Base-by-base conservation (phyloP, 2,113 vertebrate species). In the Pholis gunnellus region DNA sequence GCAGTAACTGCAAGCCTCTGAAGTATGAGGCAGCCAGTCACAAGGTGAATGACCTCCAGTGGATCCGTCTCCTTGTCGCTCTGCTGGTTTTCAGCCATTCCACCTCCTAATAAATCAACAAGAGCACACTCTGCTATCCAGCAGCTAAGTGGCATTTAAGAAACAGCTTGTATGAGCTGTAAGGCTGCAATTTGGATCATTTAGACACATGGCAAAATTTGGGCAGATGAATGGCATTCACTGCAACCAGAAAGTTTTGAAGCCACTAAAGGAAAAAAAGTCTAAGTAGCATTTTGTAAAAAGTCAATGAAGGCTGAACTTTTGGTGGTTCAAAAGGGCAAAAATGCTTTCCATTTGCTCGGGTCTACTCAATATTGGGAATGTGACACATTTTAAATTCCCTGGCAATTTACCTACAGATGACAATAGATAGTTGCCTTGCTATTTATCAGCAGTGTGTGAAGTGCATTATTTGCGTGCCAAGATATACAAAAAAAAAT, bases 101-200 rank as follows among this genome's bases (percentile, higher is more conserved):
- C 76, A 71, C 67, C 83, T 88, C 79, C 83, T 91, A 92, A 92
- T 94, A 92, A 94, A 95, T 94, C 82, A 87, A 90, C 90, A 89
- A 42, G 82, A 87, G 88, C 84, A 70, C 78, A 88, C 79, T 90
- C 87, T 78, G 84, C 70, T 75, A 91, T 93, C 90, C 90, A 81
- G 88, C 75, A 90, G 92, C 89, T 92, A 91, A 92, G 88, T 94
- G 93, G 91, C 92, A 95, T 95, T 95, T 93, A 93, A 89, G 89
- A 87, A 92, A 90, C 90, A 89, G 93, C 88, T 91, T 90, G 89
- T 88, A 75, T 87, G 86, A 87, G 83, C 72, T 86, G 78, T 85
- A 86, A 87, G 89, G 77, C 90, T 90, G 88, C 82, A 86, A 91
- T 92, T 93, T 91, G 76, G 89, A 88, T 83, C 81, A 90, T 91